Percentiles rank a stretch among this genome's conserved stretches.
Evolutionary conservation across 2,888 invertebrate genomes (phyloP).

Genomic region (Chromoteleia sp.): DNA sequence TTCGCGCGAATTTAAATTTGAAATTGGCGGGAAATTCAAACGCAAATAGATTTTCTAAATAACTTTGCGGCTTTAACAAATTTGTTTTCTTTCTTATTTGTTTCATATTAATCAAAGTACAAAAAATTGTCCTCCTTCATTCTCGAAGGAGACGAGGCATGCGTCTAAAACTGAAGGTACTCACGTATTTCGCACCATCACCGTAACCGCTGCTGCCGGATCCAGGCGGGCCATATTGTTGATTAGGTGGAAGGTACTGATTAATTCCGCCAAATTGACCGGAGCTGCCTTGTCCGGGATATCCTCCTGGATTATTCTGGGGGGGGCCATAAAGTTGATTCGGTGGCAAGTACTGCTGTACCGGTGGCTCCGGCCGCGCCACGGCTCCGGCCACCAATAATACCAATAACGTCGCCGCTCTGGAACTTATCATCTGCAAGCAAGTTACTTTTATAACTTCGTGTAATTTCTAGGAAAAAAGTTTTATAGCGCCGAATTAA

Average conservation of each 20-base stretch:
- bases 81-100: no score
- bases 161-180: no score
- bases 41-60: no score
- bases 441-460: slow-evolving; percentile 28
- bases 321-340: slow-evolving; percentile 79
- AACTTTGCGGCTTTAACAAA: no score
- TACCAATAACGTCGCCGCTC: slow-evolving; percentile 72
- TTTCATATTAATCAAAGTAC: no score
- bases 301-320: slow-evolving; percentile 66
- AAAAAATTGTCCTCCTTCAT: no score
- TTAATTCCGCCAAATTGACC: slow-evolving; percentile 71
- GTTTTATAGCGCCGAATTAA: slow-evolving; percentile 26
- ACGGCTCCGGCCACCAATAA: slow-evolving; percentile 72
- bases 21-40: no score
- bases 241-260: slow-evolving; percentile 80
- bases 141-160: no score
- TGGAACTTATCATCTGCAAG: slow-evolving; percentile 68
- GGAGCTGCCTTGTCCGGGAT: slow-evolving; percentile 65
- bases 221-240: slow-evolving; percentile 78
- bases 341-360: slow-evolving; percentile 79
- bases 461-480: slow-evolving; percentile 23
- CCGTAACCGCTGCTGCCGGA: slow-evolving; percentile 69
- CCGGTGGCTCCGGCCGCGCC: slow-evolving; percentile 79
- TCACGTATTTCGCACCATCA: slow-evolving; percentile 76
- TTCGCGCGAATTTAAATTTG: no score